Evolutionary conservation across 2,797 vertebrate species (phyloP), one percentile per base, ranked within the genome.

Genomic region (Ispidina picta): DNA sequence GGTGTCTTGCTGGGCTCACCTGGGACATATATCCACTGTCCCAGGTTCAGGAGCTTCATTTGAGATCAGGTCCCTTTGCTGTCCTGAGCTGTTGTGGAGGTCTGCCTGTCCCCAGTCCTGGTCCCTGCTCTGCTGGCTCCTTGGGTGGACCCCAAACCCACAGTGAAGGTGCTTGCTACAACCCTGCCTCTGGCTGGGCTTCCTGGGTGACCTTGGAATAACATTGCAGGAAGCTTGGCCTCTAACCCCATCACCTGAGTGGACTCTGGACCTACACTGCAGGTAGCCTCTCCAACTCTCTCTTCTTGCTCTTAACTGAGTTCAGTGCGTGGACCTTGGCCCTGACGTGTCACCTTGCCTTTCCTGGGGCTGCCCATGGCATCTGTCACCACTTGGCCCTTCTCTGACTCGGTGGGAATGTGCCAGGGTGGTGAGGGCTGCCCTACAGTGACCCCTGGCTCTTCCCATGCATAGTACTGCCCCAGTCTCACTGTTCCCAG

Each of bases 1-100:
- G 0, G 11, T 80, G 3, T 28, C 41, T 62, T 55, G 18, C 35
- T 6, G 65, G 71, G 28, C 59, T 83, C 43, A 55, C 12, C 26
- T 56, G 28, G 48, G 19, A 43, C 10, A 28, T 8, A 15, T 0
- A 1, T 2, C 37, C 13, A 13, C 20, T 35, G 46, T 15, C 44
- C 15, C 21, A 25, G 17, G 18, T 9, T 58, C 19, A 6, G 33
- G 28, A 39, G 39, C 21, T 73, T 74, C 51, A 12, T 33, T 33
- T 58, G 22, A 75, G 33, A 20, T 54, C 11, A 15, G 44, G 2
- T 66, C 10, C 0, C 1, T 0, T 1, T 10, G 2, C 12, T 20
- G 18, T 37, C 4, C 12, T 44, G 31, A 44, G 25, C 6, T 8
- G 0, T 44, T 13, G 2, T 26, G 22, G 28, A 39, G 25, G 4